Evolutionary conservation across 2,888 invertebrate genomes (phyloP).

Genomic region (Platypus cylindrus): DNA sequence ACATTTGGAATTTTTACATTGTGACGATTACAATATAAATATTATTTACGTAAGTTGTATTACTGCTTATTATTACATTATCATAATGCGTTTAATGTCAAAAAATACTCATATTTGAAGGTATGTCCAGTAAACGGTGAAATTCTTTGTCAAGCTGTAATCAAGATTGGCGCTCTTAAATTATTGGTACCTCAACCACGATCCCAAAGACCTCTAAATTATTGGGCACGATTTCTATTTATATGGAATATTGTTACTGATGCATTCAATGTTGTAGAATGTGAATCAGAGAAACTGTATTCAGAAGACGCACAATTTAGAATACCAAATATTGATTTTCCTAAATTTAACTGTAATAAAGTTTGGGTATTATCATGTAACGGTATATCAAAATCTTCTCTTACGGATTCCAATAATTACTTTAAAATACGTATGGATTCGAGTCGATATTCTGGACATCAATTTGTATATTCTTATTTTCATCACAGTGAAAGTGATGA

Average conservation of each 20-base stretch:
- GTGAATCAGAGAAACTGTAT: conserved; percentile 25
- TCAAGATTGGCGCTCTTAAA: conserved; percentile 32
- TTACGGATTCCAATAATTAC: conserved; percentile 30
- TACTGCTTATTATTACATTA: too few relatives aligned
- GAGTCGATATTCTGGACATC: too few relatives aligned
- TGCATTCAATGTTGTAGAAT: conserved; percentile 31
- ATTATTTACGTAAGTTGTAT: conserved; percentile 31
- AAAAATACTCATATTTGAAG: conserved; percentile 20
- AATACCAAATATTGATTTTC: conserved; percentile 18
- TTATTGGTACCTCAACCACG: conserved; percentile 23
- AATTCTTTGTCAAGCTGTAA: conserved; percentile 34
- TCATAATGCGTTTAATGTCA: not conserved
- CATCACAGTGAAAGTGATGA: too few relatives aligned
- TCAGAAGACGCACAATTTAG: conserved; percentile 21
- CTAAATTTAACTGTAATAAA: conserved; percentile 20
- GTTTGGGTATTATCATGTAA: conserved; percentile 30
- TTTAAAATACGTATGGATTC: conserved; percentile 20
- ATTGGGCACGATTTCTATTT: conserved; percentile 30
- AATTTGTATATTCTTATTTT: too few relatives aligned
- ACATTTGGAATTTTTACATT: conserved; percentile 32
- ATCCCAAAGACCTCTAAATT: conserved; percentile 28
- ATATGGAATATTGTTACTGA: conserved; percentile 33
- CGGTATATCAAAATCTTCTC: conserved; percentile 25
- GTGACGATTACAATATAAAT: conserved; percentile 36
- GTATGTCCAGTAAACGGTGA: conserved; percentile 35